Base-by-base conservation (phyloP, 1,140 invertebrate species). In the Pseudoatta argentina region DNA sequence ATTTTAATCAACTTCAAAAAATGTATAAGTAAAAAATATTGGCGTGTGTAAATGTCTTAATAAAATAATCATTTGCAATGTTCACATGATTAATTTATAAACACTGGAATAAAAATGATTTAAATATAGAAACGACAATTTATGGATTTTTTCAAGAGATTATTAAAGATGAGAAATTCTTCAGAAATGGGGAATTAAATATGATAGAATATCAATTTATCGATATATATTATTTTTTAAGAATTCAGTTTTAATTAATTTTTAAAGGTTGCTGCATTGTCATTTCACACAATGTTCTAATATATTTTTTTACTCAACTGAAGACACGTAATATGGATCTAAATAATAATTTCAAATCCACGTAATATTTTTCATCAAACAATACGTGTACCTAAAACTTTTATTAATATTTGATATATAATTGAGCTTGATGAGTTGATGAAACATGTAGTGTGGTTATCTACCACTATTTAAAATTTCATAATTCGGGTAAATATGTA, bases 1-100 rank as follows among this genome's bases (percentile, higher is more conserved):
- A 51, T n/a, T 48, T 39, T 5, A 71, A 79, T 79, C n/a, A 67
- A 24, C 66, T 67, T 69, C 30, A 3, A 64, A 57, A 55, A 71
- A 55, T n/a, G 14, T 27, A 21, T 53, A 67, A 79, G 18, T 8
- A 18, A 24, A 27, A 24, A 77, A 24, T 8, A 59, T n/a, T 59
- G 1, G 10, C 14, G 18, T 8, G 21, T 16, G 55, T 27, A 2
- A 12, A 21, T 73, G 24, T 76, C 44, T 39, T 18, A 61, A n/a
- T n/a, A 30, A 14, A 77, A 27, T 48, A 44, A 77, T 48, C 5
- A 77, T n/a, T 3, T 24, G 10, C 10, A 44, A 24, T 4, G 34
- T 30, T 30, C 30, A 30, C 30, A 30, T 30, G 30, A 30, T 30
- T 30, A 30, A 75, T 76, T 75, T 59, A 0, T 24, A 21, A 48